Percentiles rank a stretch among this genome's conserved stretches.
Evolutionary conservation across 2,113 vertebrate species (phyloP).

Genomic region (Parotia lawesii): DNA sequence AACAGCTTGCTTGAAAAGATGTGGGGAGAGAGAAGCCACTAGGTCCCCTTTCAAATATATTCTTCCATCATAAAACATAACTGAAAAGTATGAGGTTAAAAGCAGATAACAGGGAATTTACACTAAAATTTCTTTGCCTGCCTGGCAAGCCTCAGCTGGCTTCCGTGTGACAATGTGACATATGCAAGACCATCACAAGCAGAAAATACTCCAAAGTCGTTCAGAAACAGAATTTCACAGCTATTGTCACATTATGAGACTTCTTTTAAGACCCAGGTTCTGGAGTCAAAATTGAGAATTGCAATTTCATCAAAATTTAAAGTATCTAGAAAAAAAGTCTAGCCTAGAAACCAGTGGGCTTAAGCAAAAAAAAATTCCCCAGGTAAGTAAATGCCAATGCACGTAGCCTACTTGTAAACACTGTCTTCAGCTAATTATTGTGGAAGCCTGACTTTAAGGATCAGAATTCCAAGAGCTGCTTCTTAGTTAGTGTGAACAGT

Average conservation of each 20-base stretch:
- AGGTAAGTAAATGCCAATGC: neutral
- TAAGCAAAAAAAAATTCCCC: neutral
- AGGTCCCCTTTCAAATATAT: neutral
- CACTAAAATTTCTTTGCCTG: neutral
- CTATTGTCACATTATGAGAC: neutral
- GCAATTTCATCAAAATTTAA: neutral
- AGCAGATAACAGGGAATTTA: neutral
- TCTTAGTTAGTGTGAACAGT: neutral
- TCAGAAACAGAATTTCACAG: neutral
- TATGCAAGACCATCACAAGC: neutral
- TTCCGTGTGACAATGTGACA: neutral
- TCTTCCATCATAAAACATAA: neutral
- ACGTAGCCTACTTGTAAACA: neutral
- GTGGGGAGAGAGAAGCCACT: neutral
- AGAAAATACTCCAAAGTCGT: neutral
- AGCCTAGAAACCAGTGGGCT: neutral
- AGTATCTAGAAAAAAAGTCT: neutral
- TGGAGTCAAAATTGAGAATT: neutral
- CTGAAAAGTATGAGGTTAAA: slow-evolving; percentile 14
- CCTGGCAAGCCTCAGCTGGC: neutral
- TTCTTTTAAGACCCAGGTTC: neutral
- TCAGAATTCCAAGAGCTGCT: neutral
- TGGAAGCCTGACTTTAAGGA: neutral
- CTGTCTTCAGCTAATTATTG: neutral
- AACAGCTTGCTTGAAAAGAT: neutral